Evolutionary conservation across 2,113 vertebrate genomes (phyloP).

Genomic region (Anhinga rufa): DNA sequence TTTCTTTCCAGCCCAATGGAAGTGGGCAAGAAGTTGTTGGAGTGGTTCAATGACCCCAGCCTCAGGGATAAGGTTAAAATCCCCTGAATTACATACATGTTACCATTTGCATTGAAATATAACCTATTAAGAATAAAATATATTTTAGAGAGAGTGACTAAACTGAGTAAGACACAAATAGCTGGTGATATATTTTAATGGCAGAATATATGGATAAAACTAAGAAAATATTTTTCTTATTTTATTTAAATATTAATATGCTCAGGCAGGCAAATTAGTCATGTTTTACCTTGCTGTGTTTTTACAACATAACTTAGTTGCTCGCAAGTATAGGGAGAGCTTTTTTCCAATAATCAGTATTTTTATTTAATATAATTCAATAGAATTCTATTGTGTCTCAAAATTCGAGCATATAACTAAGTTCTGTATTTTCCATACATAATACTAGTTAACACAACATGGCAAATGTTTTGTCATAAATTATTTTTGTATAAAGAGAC

Average conservation of each 20-base stretch:
- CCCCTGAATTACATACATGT: background rate
- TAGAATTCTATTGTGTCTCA: background rate
- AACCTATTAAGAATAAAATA: background rate
- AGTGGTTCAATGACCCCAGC: constrained; percentile 99
- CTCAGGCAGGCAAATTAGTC: background rate
- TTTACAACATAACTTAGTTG: background rate
- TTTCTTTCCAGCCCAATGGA: constrained; percentile 98
- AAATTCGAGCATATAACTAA: background rate
- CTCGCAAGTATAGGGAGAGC: background rate
- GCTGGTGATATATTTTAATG: background rate
- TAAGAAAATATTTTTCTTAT: background rate
- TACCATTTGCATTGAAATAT: background rate
- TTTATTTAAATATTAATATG: background rate
- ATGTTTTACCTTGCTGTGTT: background rate
- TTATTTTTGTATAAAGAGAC: background rate
- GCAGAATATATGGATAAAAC: background rate
- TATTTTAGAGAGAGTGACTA: background rate
- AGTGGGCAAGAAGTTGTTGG: constrained; percentile 97
- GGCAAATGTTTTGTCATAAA: background rate
- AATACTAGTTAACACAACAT: background rate
- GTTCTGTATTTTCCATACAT: background rate
- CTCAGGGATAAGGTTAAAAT: constrained; percentile 98
- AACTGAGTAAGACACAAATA: background rate
- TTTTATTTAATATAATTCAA: background rate
- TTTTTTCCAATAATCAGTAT: background rate